These are phyloP conservation scores for Epinotia demarniana DNA, from an alignment of 2,888 invertebrate species.

Conservation along the genomic window DNA sequence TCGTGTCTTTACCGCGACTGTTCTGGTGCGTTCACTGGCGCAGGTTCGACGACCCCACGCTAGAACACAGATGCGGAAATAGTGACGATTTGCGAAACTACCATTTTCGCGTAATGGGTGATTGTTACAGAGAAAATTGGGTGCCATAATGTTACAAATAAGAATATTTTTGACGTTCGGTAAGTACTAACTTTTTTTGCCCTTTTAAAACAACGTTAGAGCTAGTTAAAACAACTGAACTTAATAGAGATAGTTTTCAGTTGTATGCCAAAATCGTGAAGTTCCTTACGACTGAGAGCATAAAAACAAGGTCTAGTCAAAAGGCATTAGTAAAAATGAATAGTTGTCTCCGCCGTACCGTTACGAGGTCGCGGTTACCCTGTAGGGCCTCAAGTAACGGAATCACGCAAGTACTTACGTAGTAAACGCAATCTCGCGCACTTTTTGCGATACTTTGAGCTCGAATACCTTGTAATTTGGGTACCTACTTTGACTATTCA, in stretches of 20 bases:
- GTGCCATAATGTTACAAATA: not conserved
- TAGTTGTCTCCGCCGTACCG: slow-evolving; percentile 45
- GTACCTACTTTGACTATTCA: slow-evolving; percentile 14
- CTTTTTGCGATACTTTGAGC: slow-evolving; percentile 24
- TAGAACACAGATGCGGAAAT: slow-evolving; percentile 60
- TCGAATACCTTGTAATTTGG: slow-evolving; percentile 20
- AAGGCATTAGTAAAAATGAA: slow-evolving; percentile 39
- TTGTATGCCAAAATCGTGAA: not conserved
- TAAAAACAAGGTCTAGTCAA: slow-evolving; percentile 18
- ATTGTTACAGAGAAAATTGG: slow-evolving; percentile 8
- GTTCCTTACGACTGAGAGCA: not conserved
- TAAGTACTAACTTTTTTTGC: not conserved
- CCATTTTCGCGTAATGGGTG: slow-evolving; percentile 39
- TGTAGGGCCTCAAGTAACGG: slow-evolving; percentile 51
- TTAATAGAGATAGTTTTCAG: not conserved
- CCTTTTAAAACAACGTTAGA: too few relatives aligned
- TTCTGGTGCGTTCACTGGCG: slow-evolving; percentile 76
- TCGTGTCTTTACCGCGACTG: slow-evolving; percentile 47
- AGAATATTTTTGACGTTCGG: not conserved
- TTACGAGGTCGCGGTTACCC: slow-evolving; percentile 52
- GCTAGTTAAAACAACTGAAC: not conserved
- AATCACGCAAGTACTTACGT: slow-evolving; percentile 32
- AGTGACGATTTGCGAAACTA: slow-evolving; percentile 56
- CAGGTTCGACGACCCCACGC: slow-evolving; percentile 78
- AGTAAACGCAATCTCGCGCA: slow-evolving; percentile 40